phyloP scores from a whole-genome alignment of 2,797 vertebrate genomes.

The Emys orbicularis region DNA sequence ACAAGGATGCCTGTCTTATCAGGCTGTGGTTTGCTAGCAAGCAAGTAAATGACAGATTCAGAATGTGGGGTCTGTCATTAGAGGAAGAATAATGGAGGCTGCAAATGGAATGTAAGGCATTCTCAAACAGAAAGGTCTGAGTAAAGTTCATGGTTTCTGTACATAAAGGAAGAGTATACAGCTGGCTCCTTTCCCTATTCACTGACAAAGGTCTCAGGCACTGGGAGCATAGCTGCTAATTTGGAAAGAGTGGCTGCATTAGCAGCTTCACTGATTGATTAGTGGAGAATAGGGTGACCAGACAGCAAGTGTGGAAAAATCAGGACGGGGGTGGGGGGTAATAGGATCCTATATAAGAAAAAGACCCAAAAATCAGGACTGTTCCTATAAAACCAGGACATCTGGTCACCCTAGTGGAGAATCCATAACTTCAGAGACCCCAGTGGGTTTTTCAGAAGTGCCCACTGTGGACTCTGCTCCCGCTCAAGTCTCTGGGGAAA shows the following conservation, averaged over 20 bases:
- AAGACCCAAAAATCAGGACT: no score
- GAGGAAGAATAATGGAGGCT: background rate
- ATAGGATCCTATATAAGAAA: no score
- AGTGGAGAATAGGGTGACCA: background rate
- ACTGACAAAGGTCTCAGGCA: background rate
- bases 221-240: background rate
- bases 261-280: background rate
- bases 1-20: background rate
- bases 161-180: background rate
- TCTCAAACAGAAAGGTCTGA: no score
- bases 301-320: no score
- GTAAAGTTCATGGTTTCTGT: no score
- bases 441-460: background rate
- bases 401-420: background rate
- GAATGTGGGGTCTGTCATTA: background rate
- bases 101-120: background rate
- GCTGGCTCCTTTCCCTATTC: background rate
- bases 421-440: background rate
- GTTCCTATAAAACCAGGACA: no score
- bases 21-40: background rate
- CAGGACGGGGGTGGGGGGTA: no score
- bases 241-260: background rate
- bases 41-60: background rate
- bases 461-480: background rate
- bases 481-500: background rate